Base-by-base conservation (phyloP, 2,797 vertebrate genomes). In the Lepidocolaptes lacrymiger region DNA sequence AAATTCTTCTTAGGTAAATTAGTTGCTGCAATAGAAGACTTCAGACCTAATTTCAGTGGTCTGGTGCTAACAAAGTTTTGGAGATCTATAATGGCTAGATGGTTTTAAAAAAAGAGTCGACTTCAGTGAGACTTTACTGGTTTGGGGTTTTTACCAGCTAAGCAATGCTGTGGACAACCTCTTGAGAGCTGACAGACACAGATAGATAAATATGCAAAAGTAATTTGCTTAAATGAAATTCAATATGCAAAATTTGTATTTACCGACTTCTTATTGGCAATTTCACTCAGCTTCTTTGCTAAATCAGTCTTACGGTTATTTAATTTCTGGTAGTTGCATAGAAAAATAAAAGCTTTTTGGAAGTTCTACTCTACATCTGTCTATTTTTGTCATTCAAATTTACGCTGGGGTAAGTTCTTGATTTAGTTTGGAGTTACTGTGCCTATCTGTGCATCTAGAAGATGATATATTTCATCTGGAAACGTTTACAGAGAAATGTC, bases 391-490 rank as follows among this genome's bases (percentile, higher is more conserved):
- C 91, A 84, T 74, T 94, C 12, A 18, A 91, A 95, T 96, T 94
- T 90, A 95, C 0, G 0, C 56, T 92, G 63, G 80, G 77, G 20
- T 86, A 88, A 87, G 32, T 88, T 67, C 93, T 88, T 91, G 69
- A 85, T 92, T 96, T 90, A 95, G 88, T 85, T 91, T 93, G 89
- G 82, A 96, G 74, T 95, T 92, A 90, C 82, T 88, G 74, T 81
- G 68, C 79, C 94, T 96, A 95, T 95, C 92, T 92, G 54, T 85
- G 91, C 78, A 96, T 97, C 89, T 95, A 96, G 85, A 91, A 94
- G 93, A 95, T 92, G 91, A 95, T 95, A 91, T 89, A 95, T 94
- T 94, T 96, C 95, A 96, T 97, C 93, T 97, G 96, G 93, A 97
- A 97, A 85, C 69, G 1, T 94, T 97, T 96, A 95, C 28, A 84